Percentiles rank a stretch among this genome's conserved stretches.
Conservation (phyloP, 2,797 vertebrate species). For the Pseudochirops corinnae region DNA sequence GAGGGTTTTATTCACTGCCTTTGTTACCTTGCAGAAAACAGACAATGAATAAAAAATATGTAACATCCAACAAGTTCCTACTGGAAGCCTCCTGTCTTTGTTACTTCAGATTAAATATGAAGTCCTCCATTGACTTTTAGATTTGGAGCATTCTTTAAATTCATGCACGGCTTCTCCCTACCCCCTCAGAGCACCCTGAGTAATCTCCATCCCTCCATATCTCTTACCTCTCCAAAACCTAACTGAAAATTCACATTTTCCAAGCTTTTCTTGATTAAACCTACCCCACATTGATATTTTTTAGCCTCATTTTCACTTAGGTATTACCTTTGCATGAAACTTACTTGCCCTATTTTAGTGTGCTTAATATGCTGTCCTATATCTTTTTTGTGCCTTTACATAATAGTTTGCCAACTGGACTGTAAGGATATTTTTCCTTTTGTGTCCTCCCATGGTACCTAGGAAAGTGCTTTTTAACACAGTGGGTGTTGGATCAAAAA, state of each 20-base stretch:
- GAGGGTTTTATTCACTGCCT: neutral
- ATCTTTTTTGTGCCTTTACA: neutral
- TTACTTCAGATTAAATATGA: neutral
- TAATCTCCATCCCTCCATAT: neutral
- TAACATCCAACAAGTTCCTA: constrained; percentile 5
- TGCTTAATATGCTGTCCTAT: neutral
- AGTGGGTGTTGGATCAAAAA: neutral
- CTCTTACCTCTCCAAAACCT: neutral
- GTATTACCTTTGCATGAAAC: neutral
- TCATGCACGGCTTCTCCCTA: neutral
- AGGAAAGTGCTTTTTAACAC: neutral
- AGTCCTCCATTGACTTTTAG: neutral
- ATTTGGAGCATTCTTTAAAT: neutral
- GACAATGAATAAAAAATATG: constrained; percentile 29
- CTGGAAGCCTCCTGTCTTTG: neutral
- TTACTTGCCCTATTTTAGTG: neutral
- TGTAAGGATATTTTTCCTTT: neutral
- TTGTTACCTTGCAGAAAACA: constrained; percentile 15
- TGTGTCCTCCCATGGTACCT: neutral
- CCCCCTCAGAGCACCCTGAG: neutral
- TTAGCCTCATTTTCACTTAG: neutral
- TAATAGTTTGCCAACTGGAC: neutral
- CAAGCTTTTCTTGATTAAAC: neutral
- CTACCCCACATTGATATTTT: neutral
- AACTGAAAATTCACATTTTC: neutral